Conservation (phyloP, 2,113 vertebrate genomes). For the Chlamydotis undulata region DNA sequence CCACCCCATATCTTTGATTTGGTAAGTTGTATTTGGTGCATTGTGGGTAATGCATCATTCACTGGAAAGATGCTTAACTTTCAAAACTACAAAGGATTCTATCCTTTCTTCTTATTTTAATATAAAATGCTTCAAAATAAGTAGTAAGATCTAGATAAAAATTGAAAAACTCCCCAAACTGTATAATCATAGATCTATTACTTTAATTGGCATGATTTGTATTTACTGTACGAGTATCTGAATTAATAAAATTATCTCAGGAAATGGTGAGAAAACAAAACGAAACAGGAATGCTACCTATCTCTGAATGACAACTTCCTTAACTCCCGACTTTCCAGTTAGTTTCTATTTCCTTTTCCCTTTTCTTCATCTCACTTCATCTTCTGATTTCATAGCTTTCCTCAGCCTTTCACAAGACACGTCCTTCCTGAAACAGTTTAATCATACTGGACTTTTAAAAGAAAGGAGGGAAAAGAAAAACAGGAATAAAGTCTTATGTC, state of each 20-base stretch:
- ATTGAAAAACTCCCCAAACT: not conserved
- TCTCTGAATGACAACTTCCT: not conserved
- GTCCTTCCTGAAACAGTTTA: not conserved
- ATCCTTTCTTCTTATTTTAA: not conserved
- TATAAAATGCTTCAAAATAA: not conserved
- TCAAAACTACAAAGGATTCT: not conserved
- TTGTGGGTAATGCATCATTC: not conserved
- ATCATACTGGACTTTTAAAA: not conserved
- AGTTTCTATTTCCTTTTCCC: not conserved
- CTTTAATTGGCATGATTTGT: not conserved
- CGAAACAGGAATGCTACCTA: not conserved
- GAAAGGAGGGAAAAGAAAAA: not conserved
- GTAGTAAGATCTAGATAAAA: not conserved
- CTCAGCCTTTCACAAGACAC: not conserved
- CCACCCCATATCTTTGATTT: not conserved
- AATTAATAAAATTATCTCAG: not conserved
- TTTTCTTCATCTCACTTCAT: not conserved
- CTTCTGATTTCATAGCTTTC: not conserved
- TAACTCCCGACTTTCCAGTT: not conserved
- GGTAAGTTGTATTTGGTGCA: not conserved
- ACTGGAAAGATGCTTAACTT: not conserved
- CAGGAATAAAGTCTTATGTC: not conserved
- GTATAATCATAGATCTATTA: not conserved
- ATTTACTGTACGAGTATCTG: not conserved
- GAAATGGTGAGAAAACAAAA: not conserved